Evolutionary conservation across 92 coral and sea anemone species (phyloP).

Genomic region (Diadumene lineata): DNA sequence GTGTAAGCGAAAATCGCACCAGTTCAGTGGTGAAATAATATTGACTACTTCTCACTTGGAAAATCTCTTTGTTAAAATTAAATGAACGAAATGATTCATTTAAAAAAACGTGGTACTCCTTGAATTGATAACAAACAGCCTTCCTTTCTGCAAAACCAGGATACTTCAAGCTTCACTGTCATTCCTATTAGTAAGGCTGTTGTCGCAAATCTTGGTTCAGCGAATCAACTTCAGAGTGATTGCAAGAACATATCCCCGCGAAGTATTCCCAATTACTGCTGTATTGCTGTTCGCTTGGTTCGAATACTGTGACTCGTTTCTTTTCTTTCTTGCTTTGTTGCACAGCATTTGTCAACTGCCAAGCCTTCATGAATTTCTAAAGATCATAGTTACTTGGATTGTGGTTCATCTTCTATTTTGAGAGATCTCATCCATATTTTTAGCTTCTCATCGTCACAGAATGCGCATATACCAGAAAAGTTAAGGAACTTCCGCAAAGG

Average conservation of each 20-base stretch:
- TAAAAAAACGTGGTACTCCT: neutral
- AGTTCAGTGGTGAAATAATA: too few species aligned
- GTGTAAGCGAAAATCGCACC: too few species aligned
- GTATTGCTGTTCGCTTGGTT: neutral
- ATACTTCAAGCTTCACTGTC: conserved; percentile 8
- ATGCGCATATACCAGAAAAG: too few species aligned
- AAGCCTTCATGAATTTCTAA: conserved; percentile 18
- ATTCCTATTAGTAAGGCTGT: conserved; percentile 6
- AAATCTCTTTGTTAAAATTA: too few species aligned
- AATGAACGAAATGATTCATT: neutral
- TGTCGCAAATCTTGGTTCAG: conserved; percentile 54
- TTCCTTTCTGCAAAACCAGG: neutral
- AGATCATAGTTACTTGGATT: conserved; percentile 19
- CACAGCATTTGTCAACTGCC: neutral
- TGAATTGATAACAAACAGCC: neutral
- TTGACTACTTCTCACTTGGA: too few species aligned
- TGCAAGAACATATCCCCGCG: conserved; percentile 9
- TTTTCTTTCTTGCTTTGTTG: conserved; percentile 6
- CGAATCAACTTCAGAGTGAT: conserved; percentile 29
- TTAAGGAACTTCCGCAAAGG: too few species aligned
- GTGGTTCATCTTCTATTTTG: too few species aligned
- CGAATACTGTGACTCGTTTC: neutral
- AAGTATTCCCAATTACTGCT: conserved; percentile 3
- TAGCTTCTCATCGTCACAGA: too few species aligned
- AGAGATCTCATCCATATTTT: too few species aligned